Conservation (phyloP, 2,888 invertebrate species). For the Stenolophus ochropezus region DNA sequence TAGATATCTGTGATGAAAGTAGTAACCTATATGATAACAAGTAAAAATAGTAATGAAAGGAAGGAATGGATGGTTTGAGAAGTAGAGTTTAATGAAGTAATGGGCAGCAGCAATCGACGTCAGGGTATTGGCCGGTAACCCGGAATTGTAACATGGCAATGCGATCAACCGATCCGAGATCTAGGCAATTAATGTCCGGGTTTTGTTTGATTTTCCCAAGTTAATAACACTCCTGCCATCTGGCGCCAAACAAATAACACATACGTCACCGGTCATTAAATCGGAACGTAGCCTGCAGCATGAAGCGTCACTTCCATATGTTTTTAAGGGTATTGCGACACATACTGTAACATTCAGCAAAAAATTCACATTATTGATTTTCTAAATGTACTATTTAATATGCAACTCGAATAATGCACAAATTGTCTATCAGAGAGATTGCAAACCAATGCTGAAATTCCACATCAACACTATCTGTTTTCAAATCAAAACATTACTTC, state of each 20-base stretch:
- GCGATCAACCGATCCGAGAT: constrained; percentile 63
- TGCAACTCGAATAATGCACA: constrained; percentile 40
- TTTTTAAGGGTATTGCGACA: constrained; percentile 33
- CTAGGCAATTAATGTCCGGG: constrained; percentile 72
- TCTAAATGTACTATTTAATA: constrained; percentile 40
- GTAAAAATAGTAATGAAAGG: background rate
- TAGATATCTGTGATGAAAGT: too few relatives aligned
- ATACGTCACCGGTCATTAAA: constrained; percentile 73
- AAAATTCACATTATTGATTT: constrained; percentile 49
- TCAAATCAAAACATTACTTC: too few relatives aligned
- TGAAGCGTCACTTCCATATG: constrained; percentile 49
- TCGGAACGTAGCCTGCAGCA: constrained; percentile 20
- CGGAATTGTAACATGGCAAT: constrained; percentile 32
- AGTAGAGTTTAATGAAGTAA: constrained; percentile 21
- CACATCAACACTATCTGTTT: background rate
- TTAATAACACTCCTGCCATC: constrained; percentile 74
- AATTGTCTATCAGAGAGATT: constrained; percentile 8
- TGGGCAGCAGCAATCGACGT: background rate
- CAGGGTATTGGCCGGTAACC: constrained; percentile 2
- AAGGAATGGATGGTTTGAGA: background rate
- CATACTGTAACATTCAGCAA: constrained; percentile 17
- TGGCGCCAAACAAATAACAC: constrained; percentile 75
- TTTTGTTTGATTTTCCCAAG: constrained; percentile 75
- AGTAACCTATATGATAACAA: constrained; percentile 1
- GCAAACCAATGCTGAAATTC: background rate